Evolutionary conservation across 2,888 invertebrate genomes (phyloP), one percentile per base, ranked within the genome.

Genomic region (Geophilus truncorum): DNA sequence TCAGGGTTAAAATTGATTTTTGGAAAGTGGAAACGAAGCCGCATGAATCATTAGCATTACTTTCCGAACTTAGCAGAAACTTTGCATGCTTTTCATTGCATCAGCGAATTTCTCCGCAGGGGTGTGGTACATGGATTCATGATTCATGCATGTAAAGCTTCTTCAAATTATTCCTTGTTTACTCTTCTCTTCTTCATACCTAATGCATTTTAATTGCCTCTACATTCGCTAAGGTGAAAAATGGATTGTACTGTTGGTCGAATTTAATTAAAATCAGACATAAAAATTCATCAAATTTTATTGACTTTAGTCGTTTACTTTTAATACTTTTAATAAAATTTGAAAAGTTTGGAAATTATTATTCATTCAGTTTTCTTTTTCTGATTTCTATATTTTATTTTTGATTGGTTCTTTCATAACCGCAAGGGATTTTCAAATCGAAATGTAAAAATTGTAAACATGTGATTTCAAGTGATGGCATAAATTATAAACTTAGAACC

Each of bases 201-300:
- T 62, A 25, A 62, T 62, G 62, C 62, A 62, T 62, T 62, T 62
- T 62, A 62, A 62, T 62, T 62, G 62, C 62, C 62, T 23, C 62
- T 25, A 23, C 62, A 62, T 28, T 25, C 62, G 5, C 45, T 45
- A 4, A 7, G 7, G 45, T 4, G 45, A 62, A 28, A 15, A 9
- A 62, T 62, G 25, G 25, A 62, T 62, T 23, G 62, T 62, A 62
- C 10, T 9, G 62, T 23, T 1, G 25, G 62, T 12, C 25, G 25
- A 62, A 15, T 15, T 25, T 62, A 62, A 25, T 62, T 62, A 25
- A 23, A 62, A 5, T n/a, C 6, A 25, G 3, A 1, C 5, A 12
- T n/a, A 45, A 45, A 3, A 45, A n/a, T 45, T 3, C 45, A 18
- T 7, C 45, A n/a, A n/a, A n/a, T 3, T n/a, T n/a, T 3, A 15